phyloP scores from a whole-genome alignment of 2,888 invertebrate genomes.

The Oscheius sp. region DNA sequence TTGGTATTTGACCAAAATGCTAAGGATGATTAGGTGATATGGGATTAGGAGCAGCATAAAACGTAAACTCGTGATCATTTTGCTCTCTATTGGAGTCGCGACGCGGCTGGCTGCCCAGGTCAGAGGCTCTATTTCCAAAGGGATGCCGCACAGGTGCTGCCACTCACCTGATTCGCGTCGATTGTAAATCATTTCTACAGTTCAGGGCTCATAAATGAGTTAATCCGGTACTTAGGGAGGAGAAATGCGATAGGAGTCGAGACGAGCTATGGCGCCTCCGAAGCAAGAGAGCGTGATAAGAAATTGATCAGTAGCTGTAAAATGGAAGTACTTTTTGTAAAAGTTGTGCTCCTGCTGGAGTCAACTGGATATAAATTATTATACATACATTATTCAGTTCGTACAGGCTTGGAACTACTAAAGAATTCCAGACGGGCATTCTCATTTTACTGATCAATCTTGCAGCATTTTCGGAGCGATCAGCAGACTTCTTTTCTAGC shows the following conservation, averaged over 20 bases:
- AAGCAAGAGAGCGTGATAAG: constrained; percentile 20
- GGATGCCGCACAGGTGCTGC: constrained; percentile 24
- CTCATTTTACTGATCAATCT: too few species aligned
- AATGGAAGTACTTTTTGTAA: neutral
- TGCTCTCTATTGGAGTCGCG: neutral
- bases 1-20: neutral
- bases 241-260: constrained; percentile 24
- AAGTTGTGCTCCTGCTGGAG: neutral
- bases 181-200: constrained; percentile 13
- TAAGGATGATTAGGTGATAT: neutral
- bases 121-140: constrained; percentile 26
- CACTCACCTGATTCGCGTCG: too few species aligned
- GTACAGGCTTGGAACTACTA: too few species aligned
- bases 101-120: neutral
- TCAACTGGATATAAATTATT: neutral
- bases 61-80: neutral
- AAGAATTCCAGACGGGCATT: too few species aligned
- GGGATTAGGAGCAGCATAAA: neutral
- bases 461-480: too few species aligned
- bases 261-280: constrained; percentile 9
- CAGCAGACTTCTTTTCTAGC: too few species aligned
- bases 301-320: constrained; percentile 16
- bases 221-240: constrained; percentile 37
- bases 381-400: too few species aligned
- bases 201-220: constrained; percentile 34